Evolutionary conservation across 1,140 invertebrate genomes (phyloP), one percentile per base, ranked within the genome.

Genomic region (Caerostris extrusa): DNA sequence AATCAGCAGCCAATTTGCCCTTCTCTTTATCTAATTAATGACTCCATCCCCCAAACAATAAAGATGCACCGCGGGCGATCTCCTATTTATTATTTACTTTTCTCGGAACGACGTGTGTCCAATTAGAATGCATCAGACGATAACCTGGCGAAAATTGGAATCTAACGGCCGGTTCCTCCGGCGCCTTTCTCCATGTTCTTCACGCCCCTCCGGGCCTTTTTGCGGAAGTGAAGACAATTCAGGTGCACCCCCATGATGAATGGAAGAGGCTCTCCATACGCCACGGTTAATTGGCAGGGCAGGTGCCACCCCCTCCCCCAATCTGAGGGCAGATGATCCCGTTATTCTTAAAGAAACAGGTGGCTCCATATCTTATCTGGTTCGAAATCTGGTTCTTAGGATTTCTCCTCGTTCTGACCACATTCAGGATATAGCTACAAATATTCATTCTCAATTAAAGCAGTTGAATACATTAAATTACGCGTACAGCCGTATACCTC

Each of bases 251-350:
- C 69, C 19, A 3, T 77, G 69, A 77, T 77, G 69, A 77, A 77
- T 77, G 69, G 34, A 77, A 77, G 69, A 34, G 19, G 69, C 69
- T 77, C 69, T 34, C 69, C 69, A 77, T 77, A 77, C 69, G 12
- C 69, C 69, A 77, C 69, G 34, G 7, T 77, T 77, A 77, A 77
- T 77, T 77, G 34, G 69, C 34, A 77, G 69, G 69, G 69, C 69
- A 77, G 69, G 50, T 77, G 69, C 69, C 69, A 19, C 19, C 19
- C 19, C 5, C n/a, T 17, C 61, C 69, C 19, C 19, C 19, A n/a
- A 17, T 67, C 61, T n/a, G 14, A 3, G 10, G 69, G 69, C 69
- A 77, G 69, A 77, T 77, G 69, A 77, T 77, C 7, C 69, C 69
- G 69, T 77, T 77, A 77, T 8, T 34, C 34, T 34, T 34, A 34